phyloP scores from a whole-genome alignment of 1,140 invertebrate species.

The Cryptotermes secundus region DNA sequence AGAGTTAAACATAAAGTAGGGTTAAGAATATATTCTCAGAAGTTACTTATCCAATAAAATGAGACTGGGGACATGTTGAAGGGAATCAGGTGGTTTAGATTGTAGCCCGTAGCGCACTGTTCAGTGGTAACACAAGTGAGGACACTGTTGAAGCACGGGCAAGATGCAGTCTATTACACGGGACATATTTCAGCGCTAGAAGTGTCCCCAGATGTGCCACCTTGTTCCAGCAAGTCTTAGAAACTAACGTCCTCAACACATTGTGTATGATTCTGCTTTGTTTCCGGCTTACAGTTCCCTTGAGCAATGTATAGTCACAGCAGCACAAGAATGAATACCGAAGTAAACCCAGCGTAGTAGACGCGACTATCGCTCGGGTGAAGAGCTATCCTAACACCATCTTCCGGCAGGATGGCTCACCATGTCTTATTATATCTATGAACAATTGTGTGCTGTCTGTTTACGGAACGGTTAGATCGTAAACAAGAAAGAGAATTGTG shows the following conservation, averaged over 20 bases:
- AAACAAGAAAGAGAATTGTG: too few species aligned
- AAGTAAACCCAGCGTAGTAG: too few species aligned
- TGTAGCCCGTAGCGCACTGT: background rate
- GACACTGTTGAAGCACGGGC: background rate
- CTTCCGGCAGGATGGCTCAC: too few species aligned
- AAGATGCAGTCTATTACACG: background rate
- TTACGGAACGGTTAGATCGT: too few species aligned
- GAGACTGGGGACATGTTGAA: too few species aligned
- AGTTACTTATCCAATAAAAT: too few species aligned
- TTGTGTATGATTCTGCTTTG: background rate
- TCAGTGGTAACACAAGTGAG: background rate
- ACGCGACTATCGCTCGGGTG: too few species aligned
- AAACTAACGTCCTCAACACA: background rate
- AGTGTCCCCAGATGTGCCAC: constrained; percentile 1
- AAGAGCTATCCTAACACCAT: too few species aligned
- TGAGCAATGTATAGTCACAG: background rate
- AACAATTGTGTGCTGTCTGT: too few species aligned
- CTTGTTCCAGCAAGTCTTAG: background rate
- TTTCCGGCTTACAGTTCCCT: background rate
- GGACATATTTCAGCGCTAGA: background rate
- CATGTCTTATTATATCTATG: too few species aligned
- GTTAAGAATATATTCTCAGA: too few species aligned
- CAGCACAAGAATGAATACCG: background rate
- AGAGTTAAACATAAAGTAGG: too few species aligned
- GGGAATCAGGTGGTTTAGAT: background rate